Percentiles rank a stretch among this genome's conserved stretches.
phyloP scores from a whole-genome alignment of 2,113 vertebrate genomes.

The Phylloscopus trochilus region DNA sequence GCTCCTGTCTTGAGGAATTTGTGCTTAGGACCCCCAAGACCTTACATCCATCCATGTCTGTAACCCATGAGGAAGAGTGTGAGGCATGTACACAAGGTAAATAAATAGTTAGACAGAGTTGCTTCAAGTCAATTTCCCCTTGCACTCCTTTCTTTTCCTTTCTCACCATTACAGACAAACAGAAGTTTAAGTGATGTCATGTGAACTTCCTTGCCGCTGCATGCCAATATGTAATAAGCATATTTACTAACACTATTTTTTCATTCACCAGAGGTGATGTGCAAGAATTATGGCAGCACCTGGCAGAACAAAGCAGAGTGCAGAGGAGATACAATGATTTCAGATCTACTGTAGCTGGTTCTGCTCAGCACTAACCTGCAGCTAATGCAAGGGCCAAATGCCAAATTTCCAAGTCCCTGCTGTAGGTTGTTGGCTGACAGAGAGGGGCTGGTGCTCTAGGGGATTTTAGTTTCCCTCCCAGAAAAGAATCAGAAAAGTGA shows the following conservation, averaged over 20 bases:
- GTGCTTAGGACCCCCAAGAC: neutral
- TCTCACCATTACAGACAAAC: neutral
- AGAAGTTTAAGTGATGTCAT: neutral
- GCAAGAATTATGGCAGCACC: neutral
- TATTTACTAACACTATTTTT: neutral
- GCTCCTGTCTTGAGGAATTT: neutral
- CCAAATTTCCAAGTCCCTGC: neutral
- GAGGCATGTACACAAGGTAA: constrained; percentile 11
- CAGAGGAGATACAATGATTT: neutral
- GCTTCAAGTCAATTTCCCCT: neutral
- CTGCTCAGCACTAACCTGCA: neutral
- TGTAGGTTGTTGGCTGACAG: neutral
- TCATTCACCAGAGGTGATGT: neutral
- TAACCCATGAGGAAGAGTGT: neutral
- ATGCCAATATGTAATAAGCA: neutral
- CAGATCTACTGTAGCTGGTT: neutral
- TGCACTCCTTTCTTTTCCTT: neutral
- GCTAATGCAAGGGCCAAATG: neutral
- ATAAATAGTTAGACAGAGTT: neutral
- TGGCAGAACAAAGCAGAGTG: neutral
- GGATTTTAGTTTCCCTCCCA: neutral
- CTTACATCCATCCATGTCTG: neutral
- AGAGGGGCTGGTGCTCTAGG: neutral
- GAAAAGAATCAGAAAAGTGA: neutral
- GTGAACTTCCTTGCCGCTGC: neutral